Evolutionary conservation across 2,888 invertebrate genomes (phyloP), one percentile per base, ranked within the genome.

Genomic region (Bugula neritina): DNA sequence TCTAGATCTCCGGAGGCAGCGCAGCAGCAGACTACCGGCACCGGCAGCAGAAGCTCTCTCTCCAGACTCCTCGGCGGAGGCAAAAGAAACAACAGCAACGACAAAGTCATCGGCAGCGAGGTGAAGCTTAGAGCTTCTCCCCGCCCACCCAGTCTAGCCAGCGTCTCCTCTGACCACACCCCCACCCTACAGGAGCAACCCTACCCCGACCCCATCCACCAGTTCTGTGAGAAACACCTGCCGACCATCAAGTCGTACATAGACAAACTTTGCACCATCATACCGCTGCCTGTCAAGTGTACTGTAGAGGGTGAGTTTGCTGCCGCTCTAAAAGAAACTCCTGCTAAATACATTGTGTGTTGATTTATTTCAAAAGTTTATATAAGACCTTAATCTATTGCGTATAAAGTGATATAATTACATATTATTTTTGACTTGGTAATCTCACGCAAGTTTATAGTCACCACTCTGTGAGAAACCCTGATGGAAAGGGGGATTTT

Each of bases 141-240:
- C 5, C 63, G 34, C 23, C 72, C 73, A 43, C 79, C 79, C 2
- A 73, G 79, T 23, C 75, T 79, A 2, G 76, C 76, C 23, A 80
- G 79, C 73, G 78, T 79, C 1, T 74, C 78, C 0, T 77, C 79
- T 1, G 80, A 79, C 72, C 73, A 31, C 13, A 21, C n/a, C 63
- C 63, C 27, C 31, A 27, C 29, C 17, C 31, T 63, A 63, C 29
- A 34, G 54, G 75, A 80, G 79, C 74, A 74, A 69, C 77, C 79
- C n/a, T 71, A 78, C 23, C 80, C 82, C 34, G 86, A 86, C 74
- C 83, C 85, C 0, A 93, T 96, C 55, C 93, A 94, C 80, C 94
- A 95, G 84, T 96, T 96, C 85, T 95, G 95, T 84, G 94, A 94
- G 84, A 95, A 96, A 84, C 94, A 96, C 82, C 86, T 94, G 75